phyloP scores from a whole-genome alignment of 2,797 vertebrate genomes.

The Hippoglossus hippoglossus region DNA sequence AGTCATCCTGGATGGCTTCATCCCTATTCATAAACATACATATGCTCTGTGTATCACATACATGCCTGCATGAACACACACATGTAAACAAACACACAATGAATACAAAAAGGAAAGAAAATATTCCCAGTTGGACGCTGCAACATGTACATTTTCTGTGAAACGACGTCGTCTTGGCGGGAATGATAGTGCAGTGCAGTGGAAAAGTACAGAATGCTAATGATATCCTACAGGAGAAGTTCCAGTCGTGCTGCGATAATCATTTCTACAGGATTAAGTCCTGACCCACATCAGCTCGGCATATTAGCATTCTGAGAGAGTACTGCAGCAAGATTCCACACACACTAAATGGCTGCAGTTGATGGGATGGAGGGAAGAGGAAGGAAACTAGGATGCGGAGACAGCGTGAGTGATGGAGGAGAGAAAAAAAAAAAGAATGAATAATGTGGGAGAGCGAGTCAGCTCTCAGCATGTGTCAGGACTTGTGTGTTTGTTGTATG shows the following conservation, averaged over 20 bases:
- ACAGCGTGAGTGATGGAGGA: slow-evolving; percentile 26
- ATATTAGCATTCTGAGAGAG: slow-evolving; percentile 80
- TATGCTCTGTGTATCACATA: not conserved
- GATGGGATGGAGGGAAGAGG: slow-evolving; percentile 47
- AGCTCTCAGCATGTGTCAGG: slow-evolving; percentile 14
- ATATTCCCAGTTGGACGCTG: slow-evolving; percentile 32
- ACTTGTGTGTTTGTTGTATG: slow-evolving; percentile 30
- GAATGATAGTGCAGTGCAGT: slow-evolving; percentile 56
- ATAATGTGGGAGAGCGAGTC: slow-evolving; percentile 46
- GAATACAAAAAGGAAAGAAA: slow-evolving; percentile 21
- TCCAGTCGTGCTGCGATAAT: slow-evolving; percentile 79
- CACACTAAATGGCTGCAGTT: slow-evolving; percentile 68
- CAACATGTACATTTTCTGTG: slow-evolving; percentile 39
- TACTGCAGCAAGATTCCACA: slow-evolving; percentile 70
- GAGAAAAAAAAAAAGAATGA: slow-evolving; percentile 36
- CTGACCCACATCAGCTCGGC: slow-evolving; percentile 81
- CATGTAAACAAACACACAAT: not conserved
- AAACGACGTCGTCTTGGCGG: slow-evolving; percentile 32
- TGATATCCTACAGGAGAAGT: slow-evolving; percentile 80
- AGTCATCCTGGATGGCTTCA: not conserved
- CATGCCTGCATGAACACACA: not conserved
- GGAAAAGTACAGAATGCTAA: slow-evolving; percentile 76
- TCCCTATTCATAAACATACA: not conserved
- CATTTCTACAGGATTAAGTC: slow-evolving; percentile 84
- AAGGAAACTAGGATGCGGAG: slow-evolving; percentile 49